Conservation (phyloP, 1,140 invertebrate genomes). For the Drosophila littoralis region DNA sequence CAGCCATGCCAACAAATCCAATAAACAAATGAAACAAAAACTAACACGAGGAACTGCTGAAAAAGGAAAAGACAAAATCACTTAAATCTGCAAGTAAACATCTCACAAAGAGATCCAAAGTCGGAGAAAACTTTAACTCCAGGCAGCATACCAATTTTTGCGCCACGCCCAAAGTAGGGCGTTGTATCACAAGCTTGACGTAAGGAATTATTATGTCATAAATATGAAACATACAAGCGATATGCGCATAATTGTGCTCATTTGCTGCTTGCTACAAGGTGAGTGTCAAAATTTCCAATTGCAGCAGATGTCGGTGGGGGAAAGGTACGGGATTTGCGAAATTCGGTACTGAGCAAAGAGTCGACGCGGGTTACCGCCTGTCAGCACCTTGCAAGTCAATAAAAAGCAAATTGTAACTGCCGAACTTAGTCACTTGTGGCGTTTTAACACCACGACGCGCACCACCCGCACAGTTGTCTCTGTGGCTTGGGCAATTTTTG, state of each 20-base stretch:
- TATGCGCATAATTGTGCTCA: slow-evolving; percentile 76
- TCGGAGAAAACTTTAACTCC: slow-evolving; percentile 35
- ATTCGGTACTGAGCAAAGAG: slow-evolving; percentile 17
- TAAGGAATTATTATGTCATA: slow-evolving; percentile 78
- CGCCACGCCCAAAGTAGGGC: slow-evolving; percentile 1
- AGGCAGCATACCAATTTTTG: slow-evolving; percentile 38
- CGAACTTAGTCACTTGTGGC: slow-evolving; percentile 77
- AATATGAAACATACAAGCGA: slow-evolving; percentile 80
- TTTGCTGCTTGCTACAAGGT: slow-evolving; percentile 82
- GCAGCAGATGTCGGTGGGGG: slow-evolving; percentile 3
- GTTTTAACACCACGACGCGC: slow-evolving; percentile 74
- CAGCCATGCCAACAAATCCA: slow-evolving; percentile 50
- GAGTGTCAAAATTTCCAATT: slow-evolving; percentile 55
- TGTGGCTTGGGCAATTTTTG: slow-evolving; percentile 50
- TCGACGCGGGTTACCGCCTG: slow-evolving; percentile 15
- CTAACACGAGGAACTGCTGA: slow-evolving; percentile 46
- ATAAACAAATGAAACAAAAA: slow-evolving; percentile 61
- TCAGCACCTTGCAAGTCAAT: slow-evolving; percentile 75
- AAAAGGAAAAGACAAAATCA: slow-evolving; percentile 53
- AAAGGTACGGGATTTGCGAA: not conserved
- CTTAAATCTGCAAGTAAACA: slow-evolving; percentile 62
- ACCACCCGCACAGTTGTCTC: slow-evolving; percentile 11
- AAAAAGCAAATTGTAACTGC: slow-evolving; percentile 82
- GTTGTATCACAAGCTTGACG: slow-evolving; percentile 49
- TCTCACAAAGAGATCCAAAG: slow-evolving; percentile 27